Conservation (phyloP, 2,888 invertebrate genomes). For the Oligia strigilis region DNA sequence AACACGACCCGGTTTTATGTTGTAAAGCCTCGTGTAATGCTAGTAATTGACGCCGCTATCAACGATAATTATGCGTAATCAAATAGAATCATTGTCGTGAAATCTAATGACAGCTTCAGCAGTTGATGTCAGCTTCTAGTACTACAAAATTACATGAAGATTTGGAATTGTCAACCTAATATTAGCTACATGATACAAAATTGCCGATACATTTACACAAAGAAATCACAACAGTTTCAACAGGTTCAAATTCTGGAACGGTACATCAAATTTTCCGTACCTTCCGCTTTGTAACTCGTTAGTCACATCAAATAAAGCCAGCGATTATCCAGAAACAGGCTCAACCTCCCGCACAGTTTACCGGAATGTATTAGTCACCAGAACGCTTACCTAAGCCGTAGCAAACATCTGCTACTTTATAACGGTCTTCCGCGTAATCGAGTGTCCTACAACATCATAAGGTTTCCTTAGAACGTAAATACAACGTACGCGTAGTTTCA, state of each 20-base stretch:
- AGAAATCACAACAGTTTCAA: not conserved
- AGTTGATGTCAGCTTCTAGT: constrained; percentile 8
- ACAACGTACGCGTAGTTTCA: constrained; percentile 40
- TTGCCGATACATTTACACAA: not conserved
- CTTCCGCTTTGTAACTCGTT: not conserved
- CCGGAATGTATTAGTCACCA: constrained; percentile 29
- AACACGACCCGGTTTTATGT: constrained; percentile 41
- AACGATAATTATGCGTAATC: constrained; percentile 53
- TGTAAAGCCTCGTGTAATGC: constrained; percentile 29
- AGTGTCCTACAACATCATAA: constrained; percentile 49
- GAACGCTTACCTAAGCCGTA: constrained; percentile 23
- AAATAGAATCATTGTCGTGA: constrained; percentile 44
- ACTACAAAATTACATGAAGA: not conserved
- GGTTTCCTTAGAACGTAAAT: constrained; percentile 38
- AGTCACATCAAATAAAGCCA: constrained; percentile 21
- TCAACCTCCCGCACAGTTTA: constrained; percentile 11
- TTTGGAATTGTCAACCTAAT: not conserved
- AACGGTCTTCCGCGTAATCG: constrained; percentile 52
- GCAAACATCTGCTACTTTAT: constrained; percentile 34
- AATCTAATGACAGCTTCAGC: constrained; percentile 13
- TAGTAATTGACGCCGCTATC: constrained; percentile 32
- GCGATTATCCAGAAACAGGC: constrained; percentile 1
- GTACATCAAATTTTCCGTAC: not conserved
- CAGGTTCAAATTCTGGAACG: not conserved
- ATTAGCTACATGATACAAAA: not conserved